Base-by-base conservation (phyloP, 2,888 invertebrate species). In the Chirona hameri region DNA sequence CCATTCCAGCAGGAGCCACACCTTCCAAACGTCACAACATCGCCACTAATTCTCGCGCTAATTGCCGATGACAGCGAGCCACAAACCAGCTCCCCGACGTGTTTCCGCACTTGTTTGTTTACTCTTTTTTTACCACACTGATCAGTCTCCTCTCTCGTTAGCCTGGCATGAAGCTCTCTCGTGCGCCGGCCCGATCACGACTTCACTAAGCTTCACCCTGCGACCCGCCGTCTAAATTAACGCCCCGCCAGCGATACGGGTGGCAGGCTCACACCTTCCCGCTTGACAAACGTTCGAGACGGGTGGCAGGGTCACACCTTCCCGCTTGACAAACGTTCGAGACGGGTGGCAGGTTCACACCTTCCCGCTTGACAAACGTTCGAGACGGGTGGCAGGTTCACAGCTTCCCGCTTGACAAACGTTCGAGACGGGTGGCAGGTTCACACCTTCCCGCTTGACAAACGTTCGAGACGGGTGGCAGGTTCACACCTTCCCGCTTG, bases 401-500 rank as follows among this genome's bases (percentile, higher is more conserved):
- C 46, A 46, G 46, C 39, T 76, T 76, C 10, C 76, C 24, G 21
- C 39, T 18, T 76, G 76, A 76, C 76, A 76, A n/a, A n/a, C n/a
- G n/a, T n/a, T n/a, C 57, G 21, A 12, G 9, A 48, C 48, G 9
- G 7, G 9, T 48, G 9, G 7, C 48, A 48, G 48, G 69, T 69
- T 76, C 76, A 27, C 39, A 39, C 76, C 39, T 76, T 76, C 9
- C 76, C 39, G 15, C 31, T 29, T 76, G 76, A 76, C 76, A 76
- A n/a, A n/a, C n/a, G n/a, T n/a, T n/a, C 57, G 21, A 12, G 9
- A 48, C 48, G 9, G 7, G 9, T 48, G 9, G 7, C 48, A 48
- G 48, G 69, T 69, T 76, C 76, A 27, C 39, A 39, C 76, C 39
- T 76, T 76, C 9, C 76, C 39, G 15, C 31, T 29, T 76, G 76